Percentiles rank a stretch among this genome's conserved stretches.
Conservation (phyloP, 2,888 invertebrate species). For the Caenorhabditis auriculariae region DNA sequence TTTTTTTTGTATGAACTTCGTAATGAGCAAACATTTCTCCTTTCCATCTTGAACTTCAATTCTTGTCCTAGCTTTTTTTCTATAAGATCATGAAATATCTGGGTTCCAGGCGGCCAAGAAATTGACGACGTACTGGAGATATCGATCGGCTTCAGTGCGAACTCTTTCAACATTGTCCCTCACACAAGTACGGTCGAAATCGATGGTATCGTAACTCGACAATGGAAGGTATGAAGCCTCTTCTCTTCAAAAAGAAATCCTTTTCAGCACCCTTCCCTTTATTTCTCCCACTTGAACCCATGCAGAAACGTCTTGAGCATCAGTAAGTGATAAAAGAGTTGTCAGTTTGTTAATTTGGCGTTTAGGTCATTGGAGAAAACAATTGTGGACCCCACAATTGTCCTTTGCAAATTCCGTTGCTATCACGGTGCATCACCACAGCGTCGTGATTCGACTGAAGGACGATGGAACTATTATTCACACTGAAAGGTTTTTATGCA, state of each 20-base stretch:
- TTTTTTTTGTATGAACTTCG: not conserved
- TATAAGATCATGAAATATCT: no score
- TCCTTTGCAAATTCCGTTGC: not conserved
- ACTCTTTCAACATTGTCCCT: constrained; percentile 7
- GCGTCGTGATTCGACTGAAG: not conserved
- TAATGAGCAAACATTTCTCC: not conserved
- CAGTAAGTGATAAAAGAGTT: constrained; percentile 2
- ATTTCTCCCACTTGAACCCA: constrained; percentile 14
- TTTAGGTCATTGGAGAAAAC: not conserved
- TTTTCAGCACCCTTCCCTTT: constrained; percentile 11
- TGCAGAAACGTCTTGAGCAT: constrained; percentile 14
- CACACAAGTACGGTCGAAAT: constrained; percentile 9
- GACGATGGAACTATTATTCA: constrained; percentile 4
- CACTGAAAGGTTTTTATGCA: constrained; percentile 8
- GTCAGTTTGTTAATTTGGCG: not conserved
- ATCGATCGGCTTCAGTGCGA: not conserved
- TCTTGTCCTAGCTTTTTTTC: not conserved
- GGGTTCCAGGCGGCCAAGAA: no score
- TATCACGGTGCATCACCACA: not conserved
- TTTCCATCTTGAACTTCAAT: not conserved
- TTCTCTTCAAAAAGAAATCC: not conserved
- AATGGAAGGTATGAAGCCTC: not conserved
- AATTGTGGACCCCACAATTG: constrained; percentile 1
- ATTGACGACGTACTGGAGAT: not conserved
- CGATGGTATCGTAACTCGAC: not conserved